Percentiles rank a stretch among this genome's conserved stretches.
phyloP scores from a whole-genome alignment of 2,888 invertebrate species.

The Microctonus brassicae region DNA sequence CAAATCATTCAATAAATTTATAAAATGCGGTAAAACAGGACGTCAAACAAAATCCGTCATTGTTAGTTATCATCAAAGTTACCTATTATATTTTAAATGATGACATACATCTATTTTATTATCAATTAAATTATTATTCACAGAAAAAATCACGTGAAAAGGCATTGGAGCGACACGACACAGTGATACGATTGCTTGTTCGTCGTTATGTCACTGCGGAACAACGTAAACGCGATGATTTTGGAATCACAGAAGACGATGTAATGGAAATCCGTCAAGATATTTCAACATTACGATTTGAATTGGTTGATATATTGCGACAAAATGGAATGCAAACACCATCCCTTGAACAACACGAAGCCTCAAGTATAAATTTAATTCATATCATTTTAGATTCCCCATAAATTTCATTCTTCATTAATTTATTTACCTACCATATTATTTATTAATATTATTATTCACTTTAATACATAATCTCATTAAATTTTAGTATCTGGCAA shows the following conservation, averaged over 20 bases:
- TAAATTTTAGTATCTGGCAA: conserved; percentile 80
- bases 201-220: conserved; percentile 92
- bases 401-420: too few relatives aligned
- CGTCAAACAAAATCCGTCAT: conserved; percentile 75
- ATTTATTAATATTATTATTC: not conserved
- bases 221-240: conserved; percentile 89
- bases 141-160: conserved; percentile 82
- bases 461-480: conserved; percentile 29
- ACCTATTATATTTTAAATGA: not conserved
- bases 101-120: not conserved
- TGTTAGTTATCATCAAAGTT: conserved; percentile 67
- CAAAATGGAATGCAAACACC: conserved; percentile 92
- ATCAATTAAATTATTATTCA: conserved; percentile 4
- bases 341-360: conserved; percentile 77
- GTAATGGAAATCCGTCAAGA: conserved; percentile 98
- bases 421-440: too few relatives aligned
- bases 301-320: conserved; percentile 90
- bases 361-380: conserved; percentile 72
- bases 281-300: conserved; percentile 93
- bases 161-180: conserved; percentile 81
- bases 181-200: conserved; percentile 89
- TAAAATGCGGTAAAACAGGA: conserved; percentile 70
- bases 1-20: conserved; percentile 76
- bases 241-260: conserved; percentile 95
- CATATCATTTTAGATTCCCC: too few relatives aligned